Percentiles rank a stretch among this genome's conserved stretches.
Evolutionary conservation across 2,113 vertebrate genomes (phyloP).

Genomic region (Gulo gulo): DNA sequence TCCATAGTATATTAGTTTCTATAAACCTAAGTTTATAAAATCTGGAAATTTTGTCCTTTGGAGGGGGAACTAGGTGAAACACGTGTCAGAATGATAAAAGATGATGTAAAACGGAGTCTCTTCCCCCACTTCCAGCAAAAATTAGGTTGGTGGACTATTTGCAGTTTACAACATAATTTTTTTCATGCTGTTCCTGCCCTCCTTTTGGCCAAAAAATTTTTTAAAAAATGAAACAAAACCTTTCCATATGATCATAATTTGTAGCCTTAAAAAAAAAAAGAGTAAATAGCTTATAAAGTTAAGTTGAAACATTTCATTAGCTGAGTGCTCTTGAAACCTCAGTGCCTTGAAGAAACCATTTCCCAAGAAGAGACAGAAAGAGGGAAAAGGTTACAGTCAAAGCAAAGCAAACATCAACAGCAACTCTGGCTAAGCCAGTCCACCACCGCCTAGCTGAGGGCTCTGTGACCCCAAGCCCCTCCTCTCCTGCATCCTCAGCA

Average conservation of each 20-base stretch:
- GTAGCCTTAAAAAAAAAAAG: neutral
- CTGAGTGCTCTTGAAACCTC: neutral
- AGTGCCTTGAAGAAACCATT: neutral
- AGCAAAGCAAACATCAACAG: neutral
- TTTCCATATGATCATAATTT: neutral
- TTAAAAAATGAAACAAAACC: neutral
- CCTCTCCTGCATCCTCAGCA: neutral
- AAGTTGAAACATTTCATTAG: neutral
- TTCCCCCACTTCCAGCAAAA: neutral
- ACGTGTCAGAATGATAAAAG: neutral
- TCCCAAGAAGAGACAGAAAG: neutral
- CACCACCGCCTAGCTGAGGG: rapidly evolving
- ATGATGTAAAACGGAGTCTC: neutral
- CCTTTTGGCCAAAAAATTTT: neutral
- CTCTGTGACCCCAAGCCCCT: neutral
- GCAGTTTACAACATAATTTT: neutral
- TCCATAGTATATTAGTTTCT: neutral
- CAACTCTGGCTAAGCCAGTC: neutral
- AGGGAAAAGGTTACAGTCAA: neutral
- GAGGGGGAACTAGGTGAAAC: neutral
- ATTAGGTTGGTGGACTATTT: neutral
- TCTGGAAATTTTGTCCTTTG: neutral
- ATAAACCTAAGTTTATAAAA: neutral
- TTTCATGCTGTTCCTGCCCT: neutral
- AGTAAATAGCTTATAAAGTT: neutral